Base-by-base conservation (phyloP, 2,888 invertebrate genomes). In the Stictocephala bisonia region DNA sequence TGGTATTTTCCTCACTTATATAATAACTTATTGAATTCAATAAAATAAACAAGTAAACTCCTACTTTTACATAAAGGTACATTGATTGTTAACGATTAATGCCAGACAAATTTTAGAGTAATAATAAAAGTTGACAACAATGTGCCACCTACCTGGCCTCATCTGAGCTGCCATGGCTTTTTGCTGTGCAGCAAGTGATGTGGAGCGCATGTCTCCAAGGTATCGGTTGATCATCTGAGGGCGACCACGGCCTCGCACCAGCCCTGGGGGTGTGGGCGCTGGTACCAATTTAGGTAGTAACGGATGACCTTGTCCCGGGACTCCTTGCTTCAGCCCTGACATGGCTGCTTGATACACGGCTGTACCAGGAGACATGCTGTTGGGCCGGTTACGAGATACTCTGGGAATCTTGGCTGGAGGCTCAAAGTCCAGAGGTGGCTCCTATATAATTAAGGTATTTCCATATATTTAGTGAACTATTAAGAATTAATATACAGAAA, bases 371-470 rank as follows among this genome's bases (percentile, higher is more conserved):
- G 71, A 70, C 76, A 80, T 79, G 41, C 70, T 67, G n/a, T n/a
- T n/a, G 7, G 80, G 80, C 53, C 80, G 76, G 53, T 79, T 84
- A 68, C 86, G 84, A 72, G 84, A 82, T 80, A 92, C 88, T 85
- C 93, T 90, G 75, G 95, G 94, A 85, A 96, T 95, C 85, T 96
- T 96, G 3, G 96, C 96, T 0, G 96, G 96, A 0, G 95, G 95
- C 82, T 96, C 96, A 94, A 95, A 96, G 82, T 96, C 96, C 0
- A 90, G 85, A 0, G 96, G 94, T 3, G 96, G 96, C 78, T 93
- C 91, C 79, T 86, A 29, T n/a, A 76, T 67, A 64, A 74, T n/a
- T n/a, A n/a, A n/a, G n/a, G n/a, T n/a, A n/a, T n/a, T n/a, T n/a
- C n/a, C n/a, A n/a, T n/a, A n/a, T n/a, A n/a, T n/a, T n/a, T n/a